Conservation (phyloP, 2,888 invertebrate species). For the Dolomedes plantarius region DNA sequence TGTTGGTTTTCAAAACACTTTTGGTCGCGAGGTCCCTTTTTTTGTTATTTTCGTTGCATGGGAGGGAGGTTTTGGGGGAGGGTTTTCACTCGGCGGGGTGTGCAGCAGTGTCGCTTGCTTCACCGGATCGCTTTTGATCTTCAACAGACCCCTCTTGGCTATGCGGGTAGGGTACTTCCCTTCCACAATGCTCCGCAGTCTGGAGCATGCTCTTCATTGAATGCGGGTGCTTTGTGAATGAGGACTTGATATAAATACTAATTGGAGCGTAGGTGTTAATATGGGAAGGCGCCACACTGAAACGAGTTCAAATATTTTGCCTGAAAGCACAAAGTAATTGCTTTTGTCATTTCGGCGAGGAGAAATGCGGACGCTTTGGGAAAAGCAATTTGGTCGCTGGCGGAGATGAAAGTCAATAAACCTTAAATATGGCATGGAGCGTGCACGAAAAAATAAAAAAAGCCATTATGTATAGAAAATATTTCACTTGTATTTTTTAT, state of each 20-base stretch:
- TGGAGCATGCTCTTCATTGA: not conserved
- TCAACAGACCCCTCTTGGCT: not conserved
- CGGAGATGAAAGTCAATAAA: too few relatives aligned
- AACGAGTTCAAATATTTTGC: not conserved
- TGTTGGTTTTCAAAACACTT: slow-evolving; percentile 66
- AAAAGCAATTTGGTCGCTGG: too few relatives aligned
- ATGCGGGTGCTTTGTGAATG: not conserved
- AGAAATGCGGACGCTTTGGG: too few relatives aligned
- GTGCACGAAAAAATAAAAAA: too few relatives aligned
- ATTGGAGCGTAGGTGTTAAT: slow-evolving; percentile 5
- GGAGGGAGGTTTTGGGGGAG: not conserved
- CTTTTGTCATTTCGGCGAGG: not conserved
- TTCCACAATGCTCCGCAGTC: not conserved
- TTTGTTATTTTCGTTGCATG: not conserved
- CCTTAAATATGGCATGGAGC: too few relatives aligned
- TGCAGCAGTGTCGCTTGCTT: not conserved
- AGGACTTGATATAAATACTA: slow-evolving; percentile 3
- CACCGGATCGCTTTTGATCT: slow-evolving; percentile 23
- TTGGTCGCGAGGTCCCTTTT: slow-evolving; percentile 18
- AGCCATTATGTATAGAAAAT: too few relatives aligned
- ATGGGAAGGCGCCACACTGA: not conserved
- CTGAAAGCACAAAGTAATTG: not conserved
- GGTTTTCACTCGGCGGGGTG: not conserved
- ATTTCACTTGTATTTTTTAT: too few relatives aligned
- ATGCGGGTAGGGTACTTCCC: not conserved